These are phyloP conservation scores for Drusus annulatus DNA, from an alignment of 1,140 invertebrate species.

Conservation along the genomic window DNA sequence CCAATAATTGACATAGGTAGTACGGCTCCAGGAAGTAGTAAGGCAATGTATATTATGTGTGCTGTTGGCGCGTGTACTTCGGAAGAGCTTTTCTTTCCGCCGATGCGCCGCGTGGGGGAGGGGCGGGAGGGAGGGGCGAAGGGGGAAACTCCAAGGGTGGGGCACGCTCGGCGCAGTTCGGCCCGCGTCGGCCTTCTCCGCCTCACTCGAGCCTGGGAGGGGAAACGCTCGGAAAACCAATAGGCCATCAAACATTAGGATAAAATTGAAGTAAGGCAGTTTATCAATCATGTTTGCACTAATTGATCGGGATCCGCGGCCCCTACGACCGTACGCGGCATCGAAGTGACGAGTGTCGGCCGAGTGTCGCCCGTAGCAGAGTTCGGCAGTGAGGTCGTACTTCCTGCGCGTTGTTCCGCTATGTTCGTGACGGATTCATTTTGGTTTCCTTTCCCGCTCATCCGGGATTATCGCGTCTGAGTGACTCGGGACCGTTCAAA, in stretches of 20 bases:
- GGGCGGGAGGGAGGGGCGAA: conserved; percentile 9
- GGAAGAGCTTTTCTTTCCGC: conserved; percentile 14
- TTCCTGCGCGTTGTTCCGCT: conserved; percentile 62
- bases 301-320: conserved; percentile 25
- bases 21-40: conserved; percentile 1
- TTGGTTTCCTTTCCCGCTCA: conserved; percentile 61
- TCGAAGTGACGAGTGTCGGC: neutral
- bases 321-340: neutral
- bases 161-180: conserved; percentile 42
- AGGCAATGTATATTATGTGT: conserved; percentile 13
- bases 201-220: conserved; percentile 45
- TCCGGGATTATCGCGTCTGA: conserved; percentile 16
- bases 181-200: conserved; percentile 30
- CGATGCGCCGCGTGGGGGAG: conserved; percentile 11
- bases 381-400: no score
- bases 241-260: conserved; percentile 55
- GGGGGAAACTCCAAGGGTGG: conserved; percentile 48
- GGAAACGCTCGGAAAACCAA: conserved; percentile 53
- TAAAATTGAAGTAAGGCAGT: conserved; percentile 45
- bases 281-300: conserved; percentile 33
- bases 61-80: neutral
- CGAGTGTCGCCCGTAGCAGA: no score
- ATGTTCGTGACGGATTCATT: conserved; percentile 61
- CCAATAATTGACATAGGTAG: neutral
- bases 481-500: neutral